Conservation (phyloP, 2,113 vertebrate genomes). For the Osmerus mordax region DNA sequence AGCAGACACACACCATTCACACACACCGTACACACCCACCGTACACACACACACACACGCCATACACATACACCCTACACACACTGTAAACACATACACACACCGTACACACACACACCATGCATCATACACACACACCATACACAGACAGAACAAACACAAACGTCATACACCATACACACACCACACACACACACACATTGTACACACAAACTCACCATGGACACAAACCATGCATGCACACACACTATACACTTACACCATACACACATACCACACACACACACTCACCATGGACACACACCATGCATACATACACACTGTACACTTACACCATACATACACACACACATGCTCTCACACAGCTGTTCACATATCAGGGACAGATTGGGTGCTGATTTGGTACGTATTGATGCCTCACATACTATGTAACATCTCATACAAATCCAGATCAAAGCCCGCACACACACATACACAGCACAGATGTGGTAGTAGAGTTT, state of each 20-base stretch:
- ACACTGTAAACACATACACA: not conserved
- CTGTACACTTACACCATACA: not conserved
- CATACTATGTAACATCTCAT: not conserved
- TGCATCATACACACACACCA: not conserved
- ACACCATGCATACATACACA: not conserved
- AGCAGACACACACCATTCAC: not conserved
- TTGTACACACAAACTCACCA: not conserved
- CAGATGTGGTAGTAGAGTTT: not conserved
- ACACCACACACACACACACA: not conserved
- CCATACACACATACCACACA: not conserved
- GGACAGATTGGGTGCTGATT: slow-evolving; percentile 1
- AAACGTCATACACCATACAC: not conserved
- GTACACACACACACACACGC: not conserved
- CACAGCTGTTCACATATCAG: not conserved
- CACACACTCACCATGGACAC: too few species aligned
- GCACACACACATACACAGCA: not conserved
- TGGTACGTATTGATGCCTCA: not conserved
- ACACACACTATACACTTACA: not conserved
- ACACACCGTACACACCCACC: not conserved
- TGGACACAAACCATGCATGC: not conserved
- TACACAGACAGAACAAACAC: too few species aligned
- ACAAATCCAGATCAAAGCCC: not conserved
- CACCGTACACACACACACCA: not conserved
- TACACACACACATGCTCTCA: not conserved
- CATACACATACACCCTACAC: not conserved